Conservation (phyloP, 1,140 invertebrate species). For the Metaphire vulgaris region DNA sequence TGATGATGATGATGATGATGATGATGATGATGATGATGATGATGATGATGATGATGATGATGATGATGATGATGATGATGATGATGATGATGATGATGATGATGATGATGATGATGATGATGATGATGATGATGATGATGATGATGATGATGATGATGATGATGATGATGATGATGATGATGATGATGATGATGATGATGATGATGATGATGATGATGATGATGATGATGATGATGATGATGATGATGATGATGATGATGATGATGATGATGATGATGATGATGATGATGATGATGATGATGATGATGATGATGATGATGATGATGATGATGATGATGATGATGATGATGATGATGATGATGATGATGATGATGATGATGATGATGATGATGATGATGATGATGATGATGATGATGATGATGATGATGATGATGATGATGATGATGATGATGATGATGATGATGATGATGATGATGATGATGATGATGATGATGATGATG, state of each 20-base stretch:
- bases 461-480: constrained; percentile 42
- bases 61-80: constrained; percentile 33
- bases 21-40: constrained; percentile 12
- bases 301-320: constrained; percentile 32
- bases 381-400: constrained; percentile 34
- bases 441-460: constrained; percentile 42
- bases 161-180: constrained; percentile 8
- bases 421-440: constrained; percentile 29
- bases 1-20: constrained; percentile 6
- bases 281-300: constrained; percentile 36
- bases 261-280: constrained; percentile 30
- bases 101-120: constrained; percentile 35
- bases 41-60: constrained; percentile 33
- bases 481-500: constrained; percentile 26
- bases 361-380: constrained; percentile 29
- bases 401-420: constrained; percentile 32
- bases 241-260: constrained; percentile 34
- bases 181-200: constrained; percentile 13
- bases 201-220: constrained; percentile 15
- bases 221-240: constrained; percentile 27
- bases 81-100: constrained; percentile 30
- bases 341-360: constrained; percentile 32
- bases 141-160: constrained; percentile 33
- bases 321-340: constrained; percentile 34
- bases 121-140: constrained; percentile 45